Percentiles rank a stretch among this genome's conserved stretches.
Conservation (phyloP, 2,113 vertebrate genomes). For the Misgurnus anguillicaudatus region DNA sequence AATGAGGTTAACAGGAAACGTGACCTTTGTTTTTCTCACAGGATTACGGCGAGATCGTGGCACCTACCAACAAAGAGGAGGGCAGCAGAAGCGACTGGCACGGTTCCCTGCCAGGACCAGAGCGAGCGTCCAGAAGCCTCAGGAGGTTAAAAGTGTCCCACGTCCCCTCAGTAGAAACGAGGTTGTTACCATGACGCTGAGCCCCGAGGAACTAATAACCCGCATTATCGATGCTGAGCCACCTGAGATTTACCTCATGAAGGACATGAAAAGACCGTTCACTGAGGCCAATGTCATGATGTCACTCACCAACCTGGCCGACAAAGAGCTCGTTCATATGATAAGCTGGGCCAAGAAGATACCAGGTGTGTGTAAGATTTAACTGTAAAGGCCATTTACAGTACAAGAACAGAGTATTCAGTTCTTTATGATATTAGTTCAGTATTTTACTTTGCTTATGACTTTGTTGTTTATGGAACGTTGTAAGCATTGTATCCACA, state of each 20-base stretch:
- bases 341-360: conserved; percentile 99
- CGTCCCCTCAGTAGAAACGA: conserved; percentile 32
- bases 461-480: neutral
- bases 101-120: conserved; percentile 70
- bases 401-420: neutral
- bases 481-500: neutral
- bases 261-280: conserved; percentile 83
- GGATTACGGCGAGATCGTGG: conserved; percentile 74
- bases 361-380: conserved; percentile 73
- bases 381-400: neutral
- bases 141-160: conserved; percentile 31
- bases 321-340: conserved; percentile 97
- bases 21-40: conserved; percentile 38
- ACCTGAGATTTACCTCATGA: conserved; percentile 85
- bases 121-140: conserved; percentile 36
- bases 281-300: conserved; percentile 95
- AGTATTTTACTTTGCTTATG: neutral
- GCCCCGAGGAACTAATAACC: conserved; percentile 86
- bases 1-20: too few relatives aligned
- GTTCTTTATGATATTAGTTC: neutral
- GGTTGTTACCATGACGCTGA: conserved; percentile 54
- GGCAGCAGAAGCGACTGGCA: conserved; percentile 71
- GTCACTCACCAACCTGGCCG: conserved; percentile 93
- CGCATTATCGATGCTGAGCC: conserved; percentile 90
- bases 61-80: conserved; percentile 53